Conservation (phyloP, 1,140 invertebrate species). For the Drosophila ambigua region DNA sequence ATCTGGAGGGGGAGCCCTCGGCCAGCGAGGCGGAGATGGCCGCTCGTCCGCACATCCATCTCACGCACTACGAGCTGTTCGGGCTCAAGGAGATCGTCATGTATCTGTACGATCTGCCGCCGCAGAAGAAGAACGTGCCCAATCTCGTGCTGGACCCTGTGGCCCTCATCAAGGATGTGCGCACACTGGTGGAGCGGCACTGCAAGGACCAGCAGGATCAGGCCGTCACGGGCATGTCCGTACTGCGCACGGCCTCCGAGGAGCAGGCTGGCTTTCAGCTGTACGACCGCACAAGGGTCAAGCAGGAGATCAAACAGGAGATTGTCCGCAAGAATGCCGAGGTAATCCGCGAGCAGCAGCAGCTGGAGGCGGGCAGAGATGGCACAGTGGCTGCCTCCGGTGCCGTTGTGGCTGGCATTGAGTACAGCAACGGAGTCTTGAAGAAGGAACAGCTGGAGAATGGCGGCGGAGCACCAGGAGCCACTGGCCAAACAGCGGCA, state of each 20-base stretch:
- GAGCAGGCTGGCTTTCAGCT: slow-evolving; percentile 49
- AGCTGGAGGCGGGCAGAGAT: slow-evolving; percentile 62
- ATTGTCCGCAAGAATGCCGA: slow-evolving; percentile 78
- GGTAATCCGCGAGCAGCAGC: slow-evolving; percentile 76
- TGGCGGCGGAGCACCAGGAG: slow-evolving; percentile 20
- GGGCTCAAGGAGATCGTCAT: slow-evolving; percentile 96
- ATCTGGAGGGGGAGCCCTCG: slow-evolving; percentile 87
- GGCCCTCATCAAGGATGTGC: slow-evolving; percentile 93
- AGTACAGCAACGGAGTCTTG: slow-evolving; percentile 66
- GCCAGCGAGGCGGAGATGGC: slow-evolving; percentile 77
- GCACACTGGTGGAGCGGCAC: slow-evolving; percentile 94
- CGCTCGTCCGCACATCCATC: slow-evolving; percentile 87
- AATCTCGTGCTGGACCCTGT: slow-evolving; percentile 95
- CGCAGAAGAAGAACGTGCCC: slow-evolving; percentile 95
- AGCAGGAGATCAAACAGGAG: slow-evolving; percentile 82
- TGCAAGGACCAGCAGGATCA: slow-evolving; percentile 92
- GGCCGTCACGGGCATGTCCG: slow-evolving; percentile 92
- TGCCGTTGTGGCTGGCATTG: slow-evolving; percentile 47
- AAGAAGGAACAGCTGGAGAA: slow-evolving; percentile 76
- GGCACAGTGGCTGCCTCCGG: slow-evolving; percentile 58
- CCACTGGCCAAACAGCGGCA: not conserved
- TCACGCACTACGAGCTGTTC: slow-evolving; percentile 93
- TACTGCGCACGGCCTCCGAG: slow-evolving; percentile 84
- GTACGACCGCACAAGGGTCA: slow-evolving; percentile 72
- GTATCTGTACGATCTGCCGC: slow-evolving; percentile 94